Base-by-base conservation (phyloP, 2,888 invertebrate genomes). In the Hemithea aestivaria region DNA sequence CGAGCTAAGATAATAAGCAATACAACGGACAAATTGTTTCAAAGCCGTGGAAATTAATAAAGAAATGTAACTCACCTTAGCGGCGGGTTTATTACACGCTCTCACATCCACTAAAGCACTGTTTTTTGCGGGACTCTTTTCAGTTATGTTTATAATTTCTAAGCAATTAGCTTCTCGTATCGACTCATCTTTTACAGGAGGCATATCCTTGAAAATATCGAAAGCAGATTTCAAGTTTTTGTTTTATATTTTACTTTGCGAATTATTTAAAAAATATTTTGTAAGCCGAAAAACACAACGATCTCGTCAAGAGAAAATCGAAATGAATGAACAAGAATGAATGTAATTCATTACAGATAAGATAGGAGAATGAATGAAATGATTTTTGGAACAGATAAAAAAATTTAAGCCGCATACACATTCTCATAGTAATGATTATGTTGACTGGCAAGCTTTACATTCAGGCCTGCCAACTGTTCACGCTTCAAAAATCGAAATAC, bases 31-130 rank as follows among this genome's bases (percentile, higher is more conserved):
- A 16, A 16, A 16, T 16, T 16, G 16, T 16, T 4, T 5, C 5
- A 16, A 16, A 16, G 16, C 16, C 5, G 16, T 16, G 16, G 16
- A 4, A 16, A 4, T 16, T 16, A 16, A 4, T 16, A 4, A 4
- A 16, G 5, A 16, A 16, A 16, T 25, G 11, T 28, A 20, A 11
- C 73, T 87, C 88, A 92, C 92, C 89, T 90, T 90, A 52, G 89
- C 81, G 41, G 87, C 83, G 53, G 92, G 92, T 77, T 91, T 91
- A 66, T 90, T 90, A 70, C 91, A 92, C 54, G 91, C 91, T 75
- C 91, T 88, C 56, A 90, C 90, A 78, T 92, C 92, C 51, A 91
- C 88, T 52, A 87, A 78, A 58, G 81, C 72, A 51, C 74, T 76
- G 59, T 80, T 83, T 66, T 85, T 85, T 48, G 73, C 79, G 40